Base-by-base conservation (phyloP, 2,888 invertebrate genomes). In the Acrobasis repandana region DNA sequence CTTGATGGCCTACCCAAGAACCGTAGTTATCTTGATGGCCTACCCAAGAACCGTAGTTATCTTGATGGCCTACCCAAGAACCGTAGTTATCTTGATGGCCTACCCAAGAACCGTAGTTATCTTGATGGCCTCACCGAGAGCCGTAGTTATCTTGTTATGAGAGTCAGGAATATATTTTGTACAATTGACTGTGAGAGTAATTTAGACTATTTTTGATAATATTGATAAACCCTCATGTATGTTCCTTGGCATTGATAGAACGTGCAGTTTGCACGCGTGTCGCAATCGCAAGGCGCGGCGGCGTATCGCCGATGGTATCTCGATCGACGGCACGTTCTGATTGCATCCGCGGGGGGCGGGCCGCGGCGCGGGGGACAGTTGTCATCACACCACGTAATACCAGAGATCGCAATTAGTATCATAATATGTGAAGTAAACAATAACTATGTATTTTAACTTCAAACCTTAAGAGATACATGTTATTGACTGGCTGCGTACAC, bases 241-340 rank as follows among this genome's bases (percentile, higher is more conserved):
- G 38, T 11, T 14, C 3, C 14, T 38, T 11, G 52, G 16, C 18
- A 36, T 16, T 10, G 36, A 15, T 10, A 43, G 15, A 54, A 38
- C 54, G 54, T 54, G 54, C 36, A 18, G 10, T 61, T 54, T 67
- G 63, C 67, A 63, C 64, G 68, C 66, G 61, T 63, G 63, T 56
- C 20, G 20, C 61, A 63, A 43, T 61, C 66, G 67, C 70, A 65
- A 69, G 70, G 67, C 67, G 71, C 70, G 68, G 69, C 67, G n/a
- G 28, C 61, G 58, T 58, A 61, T 56, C 65, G 65, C 64, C 64
- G 65, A 63, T 65, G 63, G 68, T 61, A 70, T 70, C 71, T 67
- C 66, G 67, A 68, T 67, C 69, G 62, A 62, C 64, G 68, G 69
- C 76, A 76, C 76, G 76, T 75, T 69, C 67, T 60, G 66, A 65